Percentiles rank a stretch among this genome's conserved stretches.
Evolutionary conservation across 2,888 invertebrate species (phyloP).

Genomic region (Scaptomyza polygonia): DNA sequence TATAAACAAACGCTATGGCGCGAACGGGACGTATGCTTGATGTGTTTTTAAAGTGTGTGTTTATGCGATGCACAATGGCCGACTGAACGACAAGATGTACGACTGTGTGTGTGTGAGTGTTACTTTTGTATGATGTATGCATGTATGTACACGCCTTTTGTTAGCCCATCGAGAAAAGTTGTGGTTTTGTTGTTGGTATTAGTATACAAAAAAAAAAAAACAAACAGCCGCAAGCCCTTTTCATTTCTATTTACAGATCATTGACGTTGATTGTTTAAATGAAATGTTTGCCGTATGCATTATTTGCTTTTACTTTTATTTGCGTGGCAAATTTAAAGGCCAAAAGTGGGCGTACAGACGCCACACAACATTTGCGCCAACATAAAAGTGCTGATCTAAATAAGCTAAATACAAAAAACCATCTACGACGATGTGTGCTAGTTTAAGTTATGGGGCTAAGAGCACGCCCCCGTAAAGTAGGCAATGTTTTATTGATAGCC

Average conservation of each 20-base stretch:
- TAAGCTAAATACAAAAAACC: conserved; percentile 64
- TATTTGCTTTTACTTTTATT: conserved; percentile 74
- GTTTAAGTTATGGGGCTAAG: conserved; percentile 50
- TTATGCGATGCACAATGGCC: conserved; percentile 74
- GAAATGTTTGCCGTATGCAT: conserved; percentile 78
- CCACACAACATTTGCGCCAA: conserved; percentile 51
- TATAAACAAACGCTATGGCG: conserved; percentile 41
- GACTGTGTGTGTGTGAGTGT: conserved; percentile 16
- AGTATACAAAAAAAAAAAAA: conserved; percentile 18
- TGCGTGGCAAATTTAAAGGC: conserved; percentile 53
- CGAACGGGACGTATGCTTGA: conserved; percentile 71
- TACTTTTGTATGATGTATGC: conserved; percentile 56
- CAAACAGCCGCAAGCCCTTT: too few relatives aligned
- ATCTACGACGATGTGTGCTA: conserved; percentile 14
- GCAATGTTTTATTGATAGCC: conserved; percentile 72
- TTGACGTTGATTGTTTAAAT: conserved; percentile 81
- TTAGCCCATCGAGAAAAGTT: conserved; percentile 29
- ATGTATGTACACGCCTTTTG: conserved; percentile 67
- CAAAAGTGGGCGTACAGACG: conserved; percentile 14
- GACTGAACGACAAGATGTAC: conserved; percentile 37
- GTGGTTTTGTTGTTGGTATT: neutral
- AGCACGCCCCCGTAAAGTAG: conserved; percentile 45
- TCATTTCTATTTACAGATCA: conserved; percentile 80
- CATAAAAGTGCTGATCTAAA: conserved; percentile 57
- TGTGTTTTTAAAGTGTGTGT: conserved; percentile 80